Base-by-base conservation (phyloP, 2,888 invertebrate species). In the Limenitis camilla region DNA sequence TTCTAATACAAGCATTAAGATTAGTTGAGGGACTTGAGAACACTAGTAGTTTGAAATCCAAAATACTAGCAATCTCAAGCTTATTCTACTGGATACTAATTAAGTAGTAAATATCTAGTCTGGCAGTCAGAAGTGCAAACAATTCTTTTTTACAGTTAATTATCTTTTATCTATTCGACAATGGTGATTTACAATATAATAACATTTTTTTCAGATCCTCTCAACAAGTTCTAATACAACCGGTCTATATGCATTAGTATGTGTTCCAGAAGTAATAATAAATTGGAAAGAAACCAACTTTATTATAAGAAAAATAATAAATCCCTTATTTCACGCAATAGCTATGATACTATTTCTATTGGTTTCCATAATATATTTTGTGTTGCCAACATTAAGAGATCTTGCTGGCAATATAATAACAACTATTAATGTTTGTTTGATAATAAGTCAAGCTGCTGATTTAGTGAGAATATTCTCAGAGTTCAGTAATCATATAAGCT, bases 361-460 rank as follows among this genome's bases (percentile, higher is more conserved):
- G 9, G 91, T 94, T 35, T 93, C 95, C 5, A 90, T 95, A 41
- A 90, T 95, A 56, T 95, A 95, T 71, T 95, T 95, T 77, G 91
- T 95, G 36, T 80, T 96, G 69, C 95, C 95, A 9, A 94, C 95
- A 46, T 79, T 96, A 51, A 84, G 94, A 69, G 95, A 96, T 81
- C 87, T 95, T 45, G 92, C 94, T 33, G 95, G 95, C 3, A 95
- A 95, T 72, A 95, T 95, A 60, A 91, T 95, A 54, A 94, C 95
- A 1, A 95, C 94, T 42, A 92, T 95, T 69, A 92, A 92, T 52
- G 71, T 95, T 40, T 95, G 95, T 67, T 83, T 95, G 61, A 92
- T 95, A 66, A 81, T 93, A 5, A 92, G 91, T 62, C 94, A 95
- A 76, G 91, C 91, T 6, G 94, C 95, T 6, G 93, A 94, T 71